Evolutionary conservation across 2,113 vertebrate genomes (phyloP).

Genomic region (Leiothrix lutea): DNA sequence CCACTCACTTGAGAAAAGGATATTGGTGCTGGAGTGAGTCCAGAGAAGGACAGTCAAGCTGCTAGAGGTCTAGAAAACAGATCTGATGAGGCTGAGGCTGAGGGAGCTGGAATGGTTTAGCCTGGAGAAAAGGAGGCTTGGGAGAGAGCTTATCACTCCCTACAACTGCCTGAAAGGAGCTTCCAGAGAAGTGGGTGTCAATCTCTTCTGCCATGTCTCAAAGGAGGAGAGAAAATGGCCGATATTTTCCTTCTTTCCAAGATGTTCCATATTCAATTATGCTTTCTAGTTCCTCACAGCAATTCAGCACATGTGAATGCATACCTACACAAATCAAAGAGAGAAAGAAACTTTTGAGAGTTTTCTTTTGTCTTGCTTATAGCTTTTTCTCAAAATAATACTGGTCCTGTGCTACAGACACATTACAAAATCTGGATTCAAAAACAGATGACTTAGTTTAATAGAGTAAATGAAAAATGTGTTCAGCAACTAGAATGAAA

Average conservation of each 20-base stretch:
- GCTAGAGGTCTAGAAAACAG: neutral
- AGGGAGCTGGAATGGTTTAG: neutral
- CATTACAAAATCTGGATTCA: neutral
- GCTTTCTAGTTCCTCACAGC: neutral
- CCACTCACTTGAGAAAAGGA: neutral
- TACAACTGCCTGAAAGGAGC: neutral
- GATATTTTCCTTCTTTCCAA: neutral
- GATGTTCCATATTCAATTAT: neutral
- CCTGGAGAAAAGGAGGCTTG: neutral
- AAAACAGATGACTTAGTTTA: neutral
- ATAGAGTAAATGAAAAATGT: neutral
- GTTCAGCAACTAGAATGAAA: neutral
- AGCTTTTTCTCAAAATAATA: neutral
- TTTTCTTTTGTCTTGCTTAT: neutral
- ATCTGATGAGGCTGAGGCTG: accelerated
- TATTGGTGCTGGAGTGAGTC: neutral
- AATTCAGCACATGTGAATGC: neutral
- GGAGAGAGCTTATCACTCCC: neutral
- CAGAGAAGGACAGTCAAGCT: neutral
- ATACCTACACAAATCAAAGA: neutral
- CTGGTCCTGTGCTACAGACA: neutral
- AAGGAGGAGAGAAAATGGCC: neutral
- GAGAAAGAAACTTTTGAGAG: neutral
- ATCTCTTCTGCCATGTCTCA: neutral
- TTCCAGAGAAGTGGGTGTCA: neutral